These are phyloP conservation scores for Acrossocheilus fasciatus DNA, from an alignment of 2,797 vertebrate species.

Conservation along the genomic window DNA sequence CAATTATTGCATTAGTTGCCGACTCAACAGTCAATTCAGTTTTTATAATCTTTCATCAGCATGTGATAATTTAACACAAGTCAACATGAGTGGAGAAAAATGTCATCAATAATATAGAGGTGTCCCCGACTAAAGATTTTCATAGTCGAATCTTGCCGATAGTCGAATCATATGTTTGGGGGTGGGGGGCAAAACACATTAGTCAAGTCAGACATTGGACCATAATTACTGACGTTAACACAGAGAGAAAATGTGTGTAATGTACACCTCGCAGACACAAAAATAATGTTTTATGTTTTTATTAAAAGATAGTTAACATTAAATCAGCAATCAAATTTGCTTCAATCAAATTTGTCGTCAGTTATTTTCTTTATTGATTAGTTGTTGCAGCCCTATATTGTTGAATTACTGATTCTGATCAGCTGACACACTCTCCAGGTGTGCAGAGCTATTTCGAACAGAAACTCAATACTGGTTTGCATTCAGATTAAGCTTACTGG, in stretches of 20 bases:
- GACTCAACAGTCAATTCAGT: background rate
- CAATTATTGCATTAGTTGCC: conserved; percentile 60
- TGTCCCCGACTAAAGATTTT: too few relatives aligned
- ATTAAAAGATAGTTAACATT: too few relatives aligned
- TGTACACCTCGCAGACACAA: too few relatives aligned
- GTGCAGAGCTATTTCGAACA: background rate
- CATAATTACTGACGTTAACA: too few relatives aligned
- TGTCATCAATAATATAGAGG: too few relatives aligned
- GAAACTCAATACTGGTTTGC: background rate
- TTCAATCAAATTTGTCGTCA: background rate
- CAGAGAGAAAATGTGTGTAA: too few relatives aligned
- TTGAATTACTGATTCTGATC: background rate
- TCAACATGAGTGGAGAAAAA: background rate
- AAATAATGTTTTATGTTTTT: too few relatives aligned
- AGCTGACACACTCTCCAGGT: background rate
- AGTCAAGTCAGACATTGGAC: too few relatives aligned
- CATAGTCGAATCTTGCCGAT: too few relatives aligned
- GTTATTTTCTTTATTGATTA: too few relatives aligned
- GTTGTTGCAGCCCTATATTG: background rate
- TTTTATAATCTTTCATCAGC: background rate
- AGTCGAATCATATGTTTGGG: too few relatives aligned
- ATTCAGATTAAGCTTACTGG: background rate
- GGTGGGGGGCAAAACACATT: too few relatives aligned
- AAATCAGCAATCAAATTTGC: background rate
- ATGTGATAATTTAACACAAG: background rate